Evolutionary conservation across 2,888 invertebrate genomes (phyloP).

Genomic region (Heliconius charithonia): DNA sequence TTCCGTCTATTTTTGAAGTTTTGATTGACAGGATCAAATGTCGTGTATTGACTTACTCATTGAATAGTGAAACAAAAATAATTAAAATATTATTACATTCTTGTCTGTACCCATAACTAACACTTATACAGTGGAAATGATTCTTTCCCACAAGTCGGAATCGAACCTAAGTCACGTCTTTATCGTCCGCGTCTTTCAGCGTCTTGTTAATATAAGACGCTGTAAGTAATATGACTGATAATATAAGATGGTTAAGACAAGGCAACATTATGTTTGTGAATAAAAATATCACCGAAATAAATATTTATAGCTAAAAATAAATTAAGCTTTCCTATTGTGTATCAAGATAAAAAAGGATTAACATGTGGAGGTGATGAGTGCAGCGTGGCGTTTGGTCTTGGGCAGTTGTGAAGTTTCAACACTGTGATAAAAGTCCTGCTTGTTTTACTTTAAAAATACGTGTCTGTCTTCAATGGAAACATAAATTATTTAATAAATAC

Average conservation of each 20-base stretch:
- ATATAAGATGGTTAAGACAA: neutral
- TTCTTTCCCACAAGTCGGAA: no score
- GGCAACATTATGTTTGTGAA: neutral
- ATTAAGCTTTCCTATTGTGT: neutral
- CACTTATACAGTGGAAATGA: no score
- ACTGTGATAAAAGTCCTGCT: slow-evolving; percentile 14
- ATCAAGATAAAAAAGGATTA: neutral
- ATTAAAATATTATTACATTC: no score
- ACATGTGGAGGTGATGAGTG: neutral
- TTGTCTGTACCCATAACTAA: no score
- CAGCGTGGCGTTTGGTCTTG: neutral
- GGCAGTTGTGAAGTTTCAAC: slow-evolving; percentile 8
- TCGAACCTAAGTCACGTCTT: no score
- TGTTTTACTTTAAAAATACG: neutral
- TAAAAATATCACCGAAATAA: neutral
- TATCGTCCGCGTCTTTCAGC: no score
- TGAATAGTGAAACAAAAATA: no score
- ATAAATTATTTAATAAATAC: neutral
- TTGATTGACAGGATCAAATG: neutral
- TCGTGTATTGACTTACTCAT: no score
- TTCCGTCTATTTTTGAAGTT: neutral
- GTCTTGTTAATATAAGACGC: no score
- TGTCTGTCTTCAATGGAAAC: neutral
- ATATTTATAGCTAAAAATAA: neutral
- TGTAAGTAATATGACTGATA: neutral